Evolutionary conservation across 1,140 invertebrate species (phyloP).

Genomic region (Drosophila ananassae): DNA sequence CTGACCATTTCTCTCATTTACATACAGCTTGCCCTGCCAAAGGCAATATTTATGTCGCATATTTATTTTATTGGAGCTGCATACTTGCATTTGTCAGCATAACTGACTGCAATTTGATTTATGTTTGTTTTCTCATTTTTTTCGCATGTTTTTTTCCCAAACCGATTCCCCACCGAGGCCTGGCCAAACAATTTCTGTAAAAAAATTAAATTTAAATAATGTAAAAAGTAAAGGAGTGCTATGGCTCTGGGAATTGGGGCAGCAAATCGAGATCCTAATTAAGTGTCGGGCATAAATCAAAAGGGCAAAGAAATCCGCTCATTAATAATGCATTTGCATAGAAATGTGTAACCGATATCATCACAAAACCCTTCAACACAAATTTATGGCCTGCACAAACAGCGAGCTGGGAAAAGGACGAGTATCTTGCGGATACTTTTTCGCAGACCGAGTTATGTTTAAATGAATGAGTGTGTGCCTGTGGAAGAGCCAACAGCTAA

Average conservation of each 20-base stretch:
- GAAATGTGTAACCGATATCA: slow-evolving; percentile 61
- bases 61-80: slow-evolving; percentile 34
- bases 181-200: slow-evolving; percentile 28
- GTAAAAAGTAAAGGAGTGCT: slow-evolving; percentile 10
- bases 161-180: background rate
- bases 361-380: slow-evolving; percentile 47
- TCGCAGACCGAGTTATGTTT: slow-evolving; percentile 46
- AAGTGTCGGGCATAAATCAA: slow-evolving; percentile 73
- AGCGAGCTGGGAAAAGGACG: slow-evolving; percentile 30
- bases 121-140: slow-evolving; percentile 23
- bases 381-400: slow-evolving; percentile 64
- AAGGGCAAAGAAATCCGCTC: slow-evolving; percentile 47
- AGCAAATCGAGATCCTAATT: slow-evolving; percentile 70
- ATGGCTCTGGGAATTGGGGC: slow-evolving; percentile 41
- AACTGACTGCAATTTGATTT: slow-evolving; percentile 55
- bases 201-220: slow-evolving; percentile 15
- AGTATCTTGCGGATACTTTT: slow-evolving; percentile 48
- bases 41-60: slow-evolving; percentile 41
- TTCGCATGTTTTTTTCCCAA: background rate
- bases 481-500: slow-evolving; percentile 58
- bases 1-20: slow-evolving; percentile 36
- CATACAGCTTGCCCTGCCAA: slow-evolving; percentile 34
- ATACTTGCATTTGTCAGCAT: slow-evolving; percentile 51
- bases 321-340: slow-evolving; percentile 78
- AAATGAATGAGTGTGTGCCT: background rate